phyloP scores from a whole-genome alignment of 30 jellyfish, hydroid and myxozoan genomes.

The Cassiopea andromeda region DNA sequence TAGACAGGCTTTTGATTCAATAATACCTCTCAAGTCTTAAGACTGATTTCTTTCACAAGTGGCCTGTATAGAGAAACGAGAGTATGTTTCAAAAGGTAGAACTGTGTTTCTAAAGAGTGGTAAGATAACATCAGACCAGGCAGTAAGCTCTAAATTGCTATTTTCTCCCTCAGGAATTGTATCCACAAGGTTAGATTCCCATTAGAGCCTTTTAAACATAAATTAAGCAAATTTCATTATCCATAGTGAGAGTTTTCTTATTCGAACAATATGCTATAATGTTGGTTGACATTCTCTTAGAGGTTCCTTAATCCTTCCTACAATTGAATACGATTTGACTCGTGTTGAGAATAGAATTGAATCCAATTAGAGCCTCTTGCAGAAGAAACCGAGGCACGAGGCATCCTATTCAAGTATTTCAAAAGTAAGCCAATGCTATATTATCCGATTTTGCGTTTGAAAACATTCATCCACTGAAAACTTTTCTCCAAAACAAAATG shows the following conservation, averaged over 20 bases:
- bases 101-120: conserved; percentile 5
- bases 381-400: conserved; percentile 50
- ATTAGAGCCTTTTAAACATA: not conserved
- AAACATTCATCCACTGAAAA: not conserved
- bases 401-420: conserved; percentile 13
- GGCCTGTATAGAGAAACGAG: conserved; percentile 71
- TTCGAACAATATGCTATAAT: not conserved
- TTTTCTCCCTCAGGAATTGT: conserved; percentile 5
- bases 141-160: conserved; percentile 5
- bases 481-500: not conserved
- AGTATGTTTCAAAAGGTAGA: not conserved
- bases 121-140: conserved; percentile 62
- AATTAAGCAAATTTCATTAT: not conserved
- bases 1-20: not conserved
- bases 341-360: conserved; percentile 47
- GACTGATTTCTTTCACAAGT: conserved; percentile 16
- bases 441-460: not conserved
- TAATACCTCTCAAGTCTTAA: not conserved
- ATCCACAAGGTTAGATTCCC: conserved; percentile 1
- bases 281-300: conserved; percentile 43
- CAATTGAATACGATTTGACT: conserved; percentile 43
- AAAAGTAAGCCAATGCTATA: not conserved
- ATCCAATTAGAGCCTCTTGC: conserved; percentile 69
- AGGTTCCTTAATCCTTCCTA: conserved; percentile 38
- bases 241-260: not conserved